These are phyloP conservation scores for Caenorhabditis becei DNA, from an alignment of 2,888 invertebrate species.

Conservation along the genomic window DNA sequence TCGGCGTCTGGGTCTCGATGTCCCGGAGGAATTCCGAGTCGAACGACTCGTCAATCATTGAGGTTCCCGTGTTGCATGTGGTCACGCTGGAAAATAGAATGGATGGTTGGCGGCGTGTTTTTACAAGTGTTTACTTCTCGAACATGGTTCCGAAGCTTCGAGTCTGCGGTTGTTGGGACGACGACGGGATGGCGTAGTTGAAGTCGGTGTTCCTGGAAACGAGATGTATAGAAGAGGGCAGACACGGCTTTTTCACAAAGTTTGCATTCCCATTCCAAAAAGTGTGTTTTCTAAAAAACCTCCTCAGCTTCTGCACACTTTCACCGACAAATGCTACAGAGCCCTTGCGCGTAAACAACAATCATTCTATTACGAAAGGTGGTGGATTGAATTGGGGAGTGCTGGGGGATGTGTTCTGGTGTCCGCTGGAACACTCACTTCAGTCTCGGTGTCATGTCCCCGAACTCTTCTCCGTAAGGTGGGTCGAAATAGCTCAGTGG, in stretches of 20 bases:
- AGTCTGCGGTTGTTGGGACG: conserved; percentile 36
- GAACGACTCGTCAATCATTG: conserved; percentile 54
- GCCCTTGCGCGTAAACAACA: conserved; percentile 6
- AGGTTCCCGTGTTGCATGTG: conserved; percentile 55
- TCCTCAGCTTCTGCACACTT: conserved; percentile 5
- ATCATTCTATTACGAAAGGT: conserved; percentile 9
- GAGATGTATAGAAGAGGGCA: too few relatives aligned
- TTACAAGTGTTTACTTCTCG: conserved; percentile 37
- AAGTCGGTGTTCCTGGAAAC: conserved; percentile 10
- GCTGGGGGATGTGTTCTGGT: too few relatives aligned
- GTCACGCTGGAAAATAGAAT: conserved; percentile 32
- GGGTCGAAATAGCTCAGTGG: conserved; percentile 43
- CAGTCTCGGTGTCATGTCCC: conserved; percentile 24
- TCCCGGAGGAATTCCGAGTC: conserved; percentile 50
- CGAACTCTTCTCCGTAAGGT: conserved; percentile 50
- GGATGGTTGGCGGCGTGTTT: background rate
- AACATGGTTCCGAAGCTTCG: conserved; percentile 63
- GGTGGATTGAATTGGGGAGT: background rate
- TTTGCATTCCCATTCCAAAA: background rate
- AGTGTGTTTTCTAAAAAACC: background rate
- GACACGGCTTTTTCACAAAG: background rate
- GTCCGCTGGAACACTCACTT: conserved; percentile 27
- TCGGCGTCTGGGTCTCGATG: conserved; percentile 65
- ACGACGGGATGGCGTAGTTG: conserved; percentile 17
- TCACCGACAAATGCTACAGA: background rate